Base-by-base conservation (phyloP, 2,888 invertebrate genomes). In the Reticulitermes lucifugus region DNA sequence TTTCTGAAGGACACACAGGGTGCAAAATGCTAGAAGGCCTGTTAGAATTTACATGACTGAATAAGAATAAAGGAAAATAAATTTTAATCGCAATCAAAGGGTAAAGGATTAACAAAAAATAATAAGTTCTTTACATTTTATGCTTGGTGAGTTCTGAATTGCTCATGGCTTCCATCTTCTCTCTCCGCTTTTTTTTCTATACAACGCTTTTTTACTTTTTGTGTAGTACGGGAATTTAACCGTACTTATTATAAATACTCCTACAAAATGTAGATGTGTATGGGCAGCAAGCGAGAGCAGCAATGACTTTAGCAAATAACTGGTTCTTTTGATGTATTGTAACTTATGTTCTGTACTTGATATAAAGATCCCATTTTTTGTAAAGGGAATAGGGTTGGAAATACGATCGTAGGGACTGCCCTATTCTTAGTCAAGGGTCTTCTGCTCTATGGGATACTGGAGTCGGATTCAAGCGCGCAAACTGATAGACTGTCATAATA, bases 1-100 rank as follows among this genome's bases (percentile, higher is more conserved):
- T 29, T 70, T 25, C n/a, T 70, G n/a, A 70, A 70, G 70, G 70
- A 10, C 18, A 14, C 41, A 41, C n/a, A 21, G 73, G 21, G 35
- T 73, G 59, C 60, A 60, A 60, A 25, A 35, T 59, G 80, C 80
- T 60, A n/a, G 59, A 10, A 41, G 80, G 80, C 80, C 80, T 60
- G 60, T 80, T 80, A 80, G 59, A 80, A 80, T 80, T 80, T 80
- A 80, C 59, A 80, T 80, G 80, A 80, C 80, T 59, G 80, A 80
- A 51, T 80, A 80, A 80, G 80, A 60, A 80, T 29, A 80, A 80
- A 80, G 60, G n/a, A 80, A 80, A 80, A 80, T 80, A 60, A 80
- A 80, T 80, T 80, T 60, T 80, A 60, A 80, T 60, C 80, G 80
- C 80, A 80, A 59, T n/a, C 80, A 80, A 60, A 80, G 80, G 60